Base-by-base conservation (phyloP, 2,113 vertebrate species). In the Ploceus nigricollis region DNA sequence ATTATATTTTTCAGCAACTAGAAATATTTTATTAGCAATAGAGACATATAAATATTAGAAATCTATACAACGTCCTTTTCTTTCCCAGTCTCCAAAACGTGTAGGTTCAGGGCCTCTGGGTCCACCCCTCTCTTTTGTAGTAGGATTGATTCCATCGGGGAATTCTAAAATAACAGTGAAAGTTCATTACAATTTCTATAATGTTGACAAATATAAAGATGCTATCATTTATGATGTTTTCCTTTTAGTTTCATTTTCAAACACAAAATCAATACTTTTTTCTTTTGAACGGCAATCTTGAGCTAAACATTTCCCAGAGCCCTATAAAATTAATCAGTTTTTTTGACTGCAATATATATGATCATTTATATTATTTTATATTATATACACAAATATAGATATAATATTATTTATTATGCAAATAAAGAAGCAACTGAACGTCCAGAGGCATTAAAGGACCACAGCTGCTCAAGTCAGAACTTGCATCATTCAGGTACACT, bases 21-120 rank as follows among this genome's bases (percentile, higher is more conserved):
- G 11, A 60, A 71, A 39, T 58, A 68, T 42, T 42, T 85, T 51
- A 69, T 40, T 78, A 76, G 37, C 51, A 76, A 61, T 30, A 82
- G 7, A 83, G 45, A 93, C 16, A 47, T 22, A 58, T 78, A 60
- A 42, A 81, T 70, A 78, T 95, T 98, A 99, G 96, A 99, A 99
- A 97, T 99, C 99, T 93, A 99, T 98, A 96, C 99, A 99, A 82
- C 99, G 99, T 82, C 99, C 99, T 97, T 99, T 99, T 93, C 99
- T 98, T 94, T 99, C 99, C 99, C 99, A 99, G 70, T 99, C 99
- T 94, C 99, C 99, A 0, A 99, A 99, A 79, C 99, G 99, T 7
- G 99, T 99, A 80, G 99, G 99, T 97, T 99, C 99, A 22, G 99
- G 99, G 78, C 99, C 99, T 89, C 97, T 98, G 39, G 99, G 99